Conservation (phyloP, 2,113 vertebrate genomes). For the Callaeas wilsoni region DNA sequence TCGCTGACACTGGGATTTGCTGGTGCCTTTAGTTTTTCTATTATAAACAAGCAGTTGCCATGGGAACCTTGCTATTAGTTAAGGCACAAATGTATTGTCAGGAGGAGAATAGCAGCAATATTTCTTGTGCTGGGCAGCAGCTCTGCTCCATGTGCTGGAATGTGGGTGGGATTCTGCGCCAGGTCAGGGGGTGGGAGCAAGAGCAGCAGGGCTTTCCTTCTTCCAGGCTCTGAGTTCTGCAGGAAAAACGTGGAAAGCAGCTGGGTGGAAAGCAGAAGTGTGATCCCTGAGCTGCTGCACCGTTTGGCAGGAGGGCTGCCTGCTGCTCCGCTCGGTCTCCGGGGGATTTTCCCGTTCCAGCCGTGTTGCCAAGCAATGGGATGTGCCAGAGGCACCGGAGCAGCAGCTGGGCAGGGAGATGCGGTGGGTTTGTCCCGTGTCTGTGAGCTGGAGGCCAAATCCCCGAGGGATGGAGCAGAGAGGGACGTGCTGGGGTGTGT, state of each 20-base stretch:
- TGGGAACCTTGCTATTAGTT: constrained; percentile 51
- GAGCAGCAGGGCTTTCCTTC: background rate
- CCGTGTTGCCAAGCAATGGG: background rate
- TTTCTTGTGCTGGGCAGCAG: constrained; percentile 18
- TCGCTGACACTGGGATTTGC: background rate
- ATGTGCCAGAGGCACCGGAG: background rate
- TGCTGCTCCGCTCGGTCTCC: background rate
- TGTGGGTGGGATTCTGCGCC: background rate
- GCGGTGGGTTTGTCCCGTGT: rapidly evolving
- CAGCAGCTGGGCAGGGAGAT: background rate
- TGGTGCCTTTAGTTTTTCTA: background rate
- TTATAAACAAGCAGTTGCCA: constrained; percentile 57
- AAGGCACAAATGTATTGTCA: constrained; percentile 48
- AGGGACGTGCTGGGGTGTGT: background rate
- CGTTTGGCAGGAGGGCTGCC: background rate
- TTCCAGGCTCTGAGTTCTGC: background rate
- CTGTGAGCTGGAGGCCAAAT: background rate
- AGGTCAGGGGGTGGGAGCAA: background rate
- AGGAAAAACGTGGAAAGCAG: background rate
- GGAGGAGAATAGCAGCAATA: background rate
- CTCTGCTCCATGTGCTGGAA: constrained; percentile 16
- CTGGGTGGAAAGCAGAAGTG: background rate
- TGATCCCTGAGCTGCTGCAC: background rate
- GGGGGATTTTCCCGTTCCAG: background rate
- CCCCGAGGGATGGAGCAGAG: background rate